These are phyloP conservation scores for Eurois occulta DNA, from an alignment of 2,888 invertebrate species.

Conservation along the genomic window DNA sequence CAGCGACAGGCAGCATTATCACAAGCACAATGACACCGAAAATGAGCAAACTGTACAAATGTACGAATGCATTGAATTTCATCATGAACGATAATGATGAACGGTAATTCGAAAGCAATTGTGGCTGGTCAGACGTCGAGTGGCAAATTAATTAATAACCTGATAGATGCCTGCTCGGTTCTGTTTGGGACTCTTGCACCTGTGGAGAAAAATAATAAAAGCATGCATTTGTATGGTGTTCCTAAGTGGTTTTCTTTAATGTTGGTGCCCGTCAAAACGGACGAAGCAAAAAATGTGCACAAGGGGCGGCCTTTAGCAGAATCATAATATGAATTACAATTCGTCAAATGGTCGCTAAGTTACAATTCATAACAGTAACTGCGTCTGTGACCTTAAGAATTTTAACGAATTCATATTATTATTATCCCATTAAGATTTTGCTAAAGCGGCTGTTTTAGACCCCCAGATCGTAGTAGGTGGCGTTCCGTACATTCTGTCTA, in stretches of 20 bases:
- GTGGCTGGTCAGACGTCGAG: conserved; percentile 54
- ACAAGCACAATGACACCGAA: background rate
- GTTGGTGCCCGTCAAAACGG: background rate
- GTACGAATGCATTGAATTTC: conserved; percentile 29
- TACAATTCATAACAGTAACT: too few relatives aligned
- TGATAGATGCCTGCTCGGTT: conserved; percentile 47
- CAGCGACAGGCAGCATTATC: background rate
- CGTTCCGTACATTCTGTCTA: background rate
- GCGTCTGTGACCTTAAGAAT: too few relatives aligned
- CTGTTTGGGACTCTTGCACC: conserved; percentile 32
- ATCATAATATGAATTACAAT: too few relatives aligned
- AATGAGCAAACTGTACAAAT: conserved; percentile 29
- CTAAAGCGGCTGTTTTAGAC: too few relatives aligned
- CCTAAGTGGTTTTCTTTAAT: background rate
- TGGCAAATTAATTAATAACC: conserved; percentile 66
- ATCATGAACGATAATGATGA: conserved; percentile 48
- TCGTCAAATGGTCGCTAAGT: too few relatives aligned
- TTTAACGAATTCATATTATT: too few relatives aligned
- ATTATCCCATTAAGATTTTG: too few relatives aligned
- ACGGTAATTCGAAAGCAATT: conserved; percentile 64
- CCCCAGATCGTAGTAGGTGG: background rate
- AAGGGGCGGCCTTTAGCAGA: too few relatives aligned
- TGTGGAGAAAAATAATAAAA: background rate
- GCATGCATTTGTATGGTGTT: background rate
- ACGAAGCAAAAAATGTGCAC: background rate